These are phyloP conservation scores for Oscheius myriophilus DNA, from an alignment of 2,888 invertebrate genomes.

Conservation along the genomic window DNA sequence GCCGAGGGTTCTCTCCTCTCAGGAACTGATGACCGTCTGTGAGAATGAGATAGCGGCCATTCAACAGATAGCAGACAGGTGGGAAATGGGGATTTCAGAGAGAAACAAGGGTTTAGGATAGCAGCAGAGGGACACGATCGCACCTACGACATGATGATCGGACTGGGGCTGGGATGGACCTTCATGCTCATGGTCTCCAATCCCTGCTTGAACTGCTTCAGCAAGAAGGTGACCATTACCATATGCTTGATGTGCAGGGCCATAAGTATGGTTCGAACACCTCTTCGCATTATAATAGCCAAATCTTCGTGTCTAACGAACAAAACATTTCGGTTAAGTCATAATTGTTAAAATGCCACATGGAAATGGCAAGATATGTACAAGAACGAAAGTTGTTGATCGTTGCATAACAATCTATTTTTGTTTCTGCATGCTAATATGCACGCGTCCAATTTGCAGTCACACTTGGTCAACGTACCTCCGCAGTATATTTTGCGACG, in stretches of 20 bases:
- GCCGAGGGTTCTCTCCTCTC: slow-evolving; percentile 77
- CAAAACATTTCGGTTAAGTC: too few relatives aligned
- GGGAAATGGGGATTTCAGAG: not conserved
- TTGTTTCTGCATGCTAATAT: too few relatives aligned
- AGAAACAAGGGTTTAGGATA: slow-evolving; percentile 10
- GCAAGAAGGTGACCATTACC: slow-evolving; percentile 24
- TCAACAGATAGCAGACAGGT: slow-evolving; percentile 17
- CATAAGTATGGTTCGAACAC: too few relatives aligned
- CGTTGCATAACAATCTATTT: too few relatives aligned
- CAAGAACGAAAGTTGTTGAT: too few relatives aligned
- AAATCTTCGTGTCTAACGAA: not conserved
- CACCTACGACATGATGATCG: slow-evolving; percentile 37
- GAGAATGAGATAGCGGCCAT: slow-evolving; percentile 38
- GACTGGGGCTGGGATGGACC: slow-evolving; percentile 45
- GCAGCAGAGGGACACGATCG: slow-evolving; percentile 37
- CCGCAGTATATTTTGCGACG: too few relatives aligned
- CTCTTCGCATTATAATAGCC: not conserved
- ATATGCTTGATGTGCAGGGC: too few relatives aligned
- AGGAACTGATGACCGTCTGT: slow-evolving; percentile 38
- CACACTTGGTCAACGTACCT: too few relatives aligned
- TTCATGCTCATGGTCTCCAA: slow-evolving; percentile 80
- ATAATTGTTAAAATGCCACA: too few relatives aligned
- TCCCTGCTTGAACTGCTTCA: slow-evolving; percentile 88
- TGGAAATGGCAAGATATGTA: too few relatives aligned
- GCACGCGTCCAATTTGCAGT: too few relatives aligned